Base-by-base conservation (phyloP, 2,888 invertebrate species). In the Acleris sparsana region DNA sequence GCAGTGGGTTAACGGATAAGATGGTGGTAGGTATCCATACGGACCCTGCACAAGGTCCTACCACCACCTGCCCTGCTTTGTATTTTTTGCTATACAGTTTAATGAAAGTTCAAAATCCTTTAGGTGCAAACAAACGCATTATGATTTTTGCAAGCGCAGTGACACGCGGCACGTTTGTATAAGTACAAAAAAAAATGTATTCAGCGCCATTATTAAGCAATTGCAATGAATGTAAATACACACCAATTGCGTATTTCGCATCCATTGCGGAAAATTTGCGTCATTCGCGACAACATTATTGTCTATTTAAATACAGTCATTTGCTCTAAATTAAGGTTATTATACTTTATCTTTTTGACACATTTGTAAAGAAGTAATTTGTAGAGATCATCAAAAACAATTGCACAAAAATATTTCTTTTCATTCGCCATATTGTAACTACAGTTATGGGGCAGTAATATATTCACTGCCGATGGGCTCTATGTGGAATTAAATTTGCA, bases 241-340 rank as follows among this genome's bases (percentile, higher is more conserved):
- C 44, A 44, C 44, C 5, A 44, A n/a, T n/a, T 44, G 13, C 17
- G 46, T 46, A 46, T 46, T 46, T n/a, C n/a, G 46, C 17, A 17
- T 17, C 2, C 16, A 17, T 46, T 5, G 17, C 17, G 46, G 46
- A 44, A 44, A 44, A 7, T 17, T 17, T 17, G 46, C 46, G 46
- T 46, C 46, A 46, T 46, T 46, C 46, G 46, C 16, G 3, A 46
- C 46, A 16, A 17, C 6, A 17, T 46, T 46, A 17, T 46, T 46
- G 46, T 49, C 18, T 20, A 49, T 49, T 49, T 49, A 20, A 20
- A 7, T 20, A 49, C 25, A 5, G n/a, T 44, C 25, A 43, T 33
- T 16, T 57, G 57, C 25, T 57, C 46, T 25, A 57, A 57, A 57
- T 57, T 46, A 46, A 46, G 25, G 44, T 57, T 17, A 7, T 57